Evolutionary conservation across 1,140 invertebrate species (phyloP), one percentile per base, ranked within the genome.

Genomic region (Luehdorfia chinensis): DNA sequence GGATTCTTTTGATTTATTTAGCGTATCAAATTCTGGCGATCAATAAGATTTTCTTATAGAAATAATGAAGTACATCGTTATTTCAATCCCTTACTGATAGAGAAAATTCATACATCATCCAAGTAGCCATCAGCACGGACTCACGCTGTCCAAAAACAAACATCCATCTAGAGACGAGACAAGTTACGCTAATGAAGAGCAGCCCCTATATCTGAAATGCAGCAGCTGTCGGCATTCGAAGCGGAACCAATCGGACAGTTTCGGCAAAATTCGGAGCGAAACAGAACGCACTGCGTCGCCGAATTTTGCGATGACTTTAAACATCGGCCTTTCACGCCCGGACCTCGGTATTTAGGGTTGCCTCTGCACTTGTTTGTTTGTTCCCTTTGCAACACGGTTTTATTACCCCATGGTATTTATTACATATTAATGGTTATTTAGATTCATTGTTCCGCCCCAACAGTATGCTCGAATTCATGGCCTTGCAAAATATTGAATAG

Each of bases 341-440:
- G 59, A 51, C 36, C 66, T 69, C 51, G 59, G 33, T 47, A 74
- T 75, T 74, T 73, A 69, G 68, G 73, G 75, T 73, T 79, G 65
- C 67, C 55, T 55, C 60, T 15, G 55, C 77, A 86, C 79, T 86
- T 86, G 81, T 86, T 85, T 85, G 73, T 85, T 83, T 86, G 74
- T 73, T 64, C 79, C 74, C 75, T 61, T 64, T 56, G 32, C 66
- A 57, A 66, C 64, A 68, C 63, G 63, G 60, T 58, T 75, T 77
- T 81, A 81, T 79, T 71, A 66, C 76, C 69, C 81, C 69, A 69
- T 74, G 78, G 79, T 84, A 85, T 85, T 85, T 85, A 85, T 85
- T 81, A 84, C 79, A 80, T 85, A 84, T 85, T 85, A 85, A 85
- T 85, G 77, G 79, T 85, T 85, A 84, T 85, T 85, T 85, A 71